phyloP scores from a whole-genome alignment of 2,113 vertebrate genomes.

The Gulo gulo region DNA sequence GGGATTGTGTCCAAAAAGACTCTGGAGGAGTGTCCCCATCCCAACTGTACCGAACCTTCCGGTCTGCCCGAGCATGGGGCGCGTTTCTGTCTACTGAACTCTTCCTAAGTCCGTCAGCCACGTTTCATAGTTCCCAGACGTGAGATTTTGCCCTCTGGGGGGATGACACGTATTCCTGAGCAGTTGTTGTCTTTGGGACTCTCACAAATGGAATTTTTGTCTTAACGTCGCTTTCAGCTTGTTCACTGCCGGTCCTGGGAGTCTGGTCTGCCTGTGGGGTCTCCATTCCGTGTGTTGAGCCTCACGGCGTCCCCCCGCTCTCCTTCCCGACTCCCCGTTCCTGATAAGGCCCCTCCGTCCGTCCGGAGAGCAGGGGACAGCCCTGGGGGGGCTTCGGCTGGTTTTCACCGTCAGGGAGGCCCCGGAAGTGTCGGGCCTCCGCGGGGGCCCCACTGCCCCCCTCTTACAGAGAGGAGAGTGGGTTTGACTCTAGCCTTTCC shows the following conservation, averaged over 20 bases:
- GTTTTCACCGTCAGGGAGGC: not conserved
- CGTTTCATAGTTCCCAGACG: not conserved
- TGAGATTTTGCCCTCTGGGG: not conserved
- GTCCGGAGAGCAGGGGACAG: not conserved
- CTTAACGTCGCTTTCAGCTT: not conserved
- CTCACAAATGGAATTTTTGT: not conserved
- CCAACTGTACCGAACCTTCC: not conserved
- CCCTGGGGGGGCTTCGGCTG: not conserved
- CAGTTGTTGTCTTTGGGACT: not conserved
- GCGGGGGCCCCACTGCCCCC: too few species aligned
- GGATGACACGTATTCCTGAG: not conserved
- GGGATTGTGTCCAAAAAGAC: not conserved
- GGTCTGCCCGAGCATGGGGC: too few species aligned
- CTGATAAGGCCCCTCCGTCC: not conserved
- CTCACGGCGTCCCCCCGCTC: too few species aligned
- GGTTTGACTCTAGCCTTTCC: not conserved
- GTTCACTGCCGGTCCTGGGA: not conserved
- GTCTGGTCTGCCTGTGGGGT: not conserved
- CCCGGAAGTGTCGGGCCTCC: too few species aligned
- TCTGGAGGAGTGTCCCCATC: not conserved
- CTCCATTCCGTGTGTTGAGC: too few species aligned
- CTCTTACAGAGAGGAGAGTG: not conserved
- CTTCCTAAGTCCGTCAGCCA: not conserved
- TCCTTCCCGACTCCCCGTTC: not conserved
- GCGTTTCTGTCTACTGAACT: not conserved